Conservation (phyloP, 2,113 vertebrate genomes). For the Etheostoma spectabile region DNA sequence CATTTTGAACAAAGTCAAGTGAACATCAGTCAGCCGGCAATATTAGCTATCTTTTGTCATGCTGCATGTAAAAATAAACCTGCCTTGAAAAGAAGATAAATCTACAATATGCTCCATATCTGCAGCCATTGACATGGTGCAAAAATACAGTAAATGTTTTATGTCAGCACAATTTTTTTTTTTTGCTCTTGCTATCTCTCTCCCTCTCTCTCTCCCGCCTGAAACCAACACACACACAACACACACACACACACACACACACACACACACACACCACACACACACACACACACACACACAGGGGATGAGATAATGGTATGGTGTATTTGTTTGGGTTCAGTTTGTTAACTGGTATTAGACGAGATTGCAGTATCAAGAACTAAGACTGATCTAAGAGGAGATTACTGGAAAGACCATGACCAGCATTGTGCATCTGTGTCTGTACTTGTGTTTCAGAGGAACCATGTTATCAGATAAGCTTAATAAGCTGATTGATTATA, state of each 20-base stretch:
- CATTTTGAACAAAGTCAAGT: conserved; percentile 12
- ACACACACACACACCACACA: conserved; percentile 8
- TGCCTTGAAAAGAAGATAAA: background rate
- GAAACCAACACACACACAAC: conserved; percentile 4
- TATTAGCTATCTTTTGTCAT: background rate
- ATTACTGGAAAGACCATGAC: conserved; percentile 13
- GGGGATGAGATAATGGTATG: conserved; percentile 29
- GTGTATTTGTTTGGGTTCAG: conserved; percentile 39
- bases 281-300: conserved; percentile 2
- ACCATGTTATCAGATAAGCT: conserved; percentile 42
- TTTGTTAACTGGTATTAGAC: conserved; percentile 41
- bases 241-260: conserved; percentile 7
- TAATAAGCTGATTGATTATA: conserved; percentile 66
- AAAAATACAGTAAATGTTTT: background rate
- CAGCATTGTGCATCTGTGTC: conserved; percentile 22
- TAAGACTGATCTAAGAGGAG: conserved; percentile 34
- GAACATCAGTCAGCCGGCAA: background rate
- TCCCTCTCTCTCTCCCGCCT: background rate
- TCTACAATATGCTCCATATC: background rate
- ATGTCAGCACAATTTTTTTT: conserved; percentile 12
- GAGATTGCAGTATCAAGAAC: conserved; percentile 29
- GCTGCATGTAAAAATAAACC: background rate
- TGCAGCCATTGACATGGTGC: conserved; percentile 13
- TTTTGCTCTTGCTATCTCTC: background rate
- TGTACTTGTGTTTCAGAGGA: conserved; percentile 40